phyloP scores from a whole-genome alignment of 2,113 vertebrate species.

The Alligator sinensis region DNA sequence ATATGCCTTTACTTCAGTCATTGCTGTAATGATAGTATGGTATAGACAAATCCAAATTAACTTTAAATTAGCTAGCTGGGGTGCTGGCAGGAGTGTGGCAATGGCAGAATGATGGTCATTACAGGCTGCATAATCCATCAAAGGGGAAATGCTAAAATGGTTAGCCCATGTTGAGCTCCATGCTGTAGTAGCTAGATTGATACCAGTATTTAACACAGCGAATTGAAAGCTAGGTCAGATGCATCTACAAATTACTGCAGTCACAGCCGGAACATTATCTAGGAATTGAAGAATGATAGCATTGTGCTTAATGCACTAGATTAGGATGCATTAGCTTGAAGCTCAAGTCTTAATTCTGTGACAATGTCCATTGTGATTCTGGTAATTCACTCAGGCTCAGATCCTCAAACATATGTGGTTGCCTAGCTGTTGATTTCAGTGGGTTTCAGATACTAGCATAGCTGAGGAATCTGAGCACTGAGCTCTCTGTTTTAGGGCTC shows the following conservation, averaged over 20 bases:
- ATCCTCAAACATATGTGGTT: neutral
- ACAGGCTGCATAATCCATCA: neutral
- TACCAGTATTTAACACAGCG: neutral
- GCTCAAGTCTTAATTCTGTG: neutral
- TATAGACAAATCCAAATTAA: rapidly evolving
- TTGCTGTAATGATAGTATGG: neutral
- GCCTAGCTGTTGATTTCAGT: neutral
- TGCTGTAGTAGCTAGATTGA: neutral
- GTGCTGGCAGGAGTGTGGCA: neutral
- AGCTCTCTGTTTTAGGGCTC: neutral
- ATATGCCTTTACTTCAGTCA: neutral
- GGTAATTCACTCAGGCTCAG: neutral
- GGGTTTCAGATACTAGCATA: neutral
- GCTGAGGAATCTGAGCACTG: neutral
- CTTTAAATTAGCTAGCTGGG: neutral
- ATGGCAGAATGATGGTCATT: neutral
- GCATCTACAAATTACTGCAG: neutral
- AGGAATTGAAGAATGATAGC: rapidly evolving
- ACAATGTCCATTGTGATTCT: neutral
- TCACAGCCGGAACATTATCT: neutral
- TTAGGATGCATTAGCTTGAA: neutral
- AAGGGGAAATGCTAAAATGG: neutral
- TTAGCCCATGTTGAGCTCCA: neutral
- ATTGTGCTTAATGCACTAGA: neutral
- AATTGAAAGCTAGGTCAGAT: rapidly evolving